Evolutionary conservation across 2,888 invertebrate genomes (phyloP).

Genomic region (Cryptocephalus moraei): DNA sequence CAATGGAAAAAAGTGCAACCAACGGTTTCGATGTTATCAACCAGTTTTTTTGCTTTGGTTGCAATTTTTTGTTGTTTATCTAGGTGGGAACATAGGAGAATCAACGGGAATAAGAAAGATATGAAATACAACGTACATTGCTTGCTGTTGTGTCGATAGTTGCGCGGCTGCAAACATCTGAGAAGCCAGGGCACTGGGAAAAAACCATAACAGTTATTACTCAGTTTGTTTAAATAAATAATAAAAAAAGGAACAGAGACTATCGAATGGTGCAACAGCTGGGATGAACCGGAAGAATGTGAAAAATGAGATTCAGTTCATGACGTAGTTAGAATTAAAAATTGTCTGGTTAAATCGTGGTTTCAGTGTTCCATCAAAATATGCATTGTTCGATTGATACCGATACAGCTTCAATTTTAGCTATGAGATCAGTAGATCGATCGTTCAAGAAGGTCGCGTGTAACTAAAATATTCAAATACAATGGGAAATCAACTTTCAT

Average conservation of each 20-base stretch:
- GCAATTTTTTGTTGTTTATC: constrained; percentile 4
- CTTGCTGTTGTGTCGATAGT: constrained; percentile 86
- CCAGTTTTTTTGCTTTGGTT: constrained; percentile 2
- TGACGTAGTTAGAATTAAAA: too few relatives aligned
- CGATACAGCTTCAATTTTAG: too few relatives aligned
- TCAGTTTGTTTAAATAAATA: constrained; percentile 15
- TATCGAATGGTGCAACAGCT: constrained; percentile 7
- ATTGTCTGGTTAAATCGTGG: too few relatives aligned
- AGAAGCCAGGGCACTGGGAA: constrained; percentile 93
- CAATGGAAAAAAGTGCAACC: constrained; percentile 1
- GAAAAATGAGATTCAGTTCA: too few relatives aligned
- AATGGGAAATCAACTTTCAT: too few relatives aligned
- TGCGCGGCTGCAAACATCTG: constrained; percentile 90
- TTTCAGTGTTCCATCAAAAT: too few relatives aligned
- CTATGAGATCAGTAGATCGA: too few relatives aligned
- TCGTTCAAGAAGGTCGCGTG: too few relatives aligned
- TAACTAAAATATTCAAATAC: too few relatives aligned
- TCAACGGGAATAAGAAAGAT: constrained; percentile 7
- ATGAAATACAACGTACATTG: constrained; percentile 65
- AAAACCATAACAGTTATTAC: constrained; percentile 39
- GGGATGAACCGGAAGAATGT: too few relatives aligned
- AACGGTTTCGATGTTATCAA: constrained; percentile 2
- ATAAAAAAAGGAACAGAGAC: neutral
- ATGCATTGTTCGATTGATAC: too few relatives aligned
- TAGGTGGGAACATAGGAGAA: neutral